Evolutionary conservation across 2,888 invertebrate species (phyloP), one percentile per base, ranked within the genome.

Genomic region (Zygaena filipendulae): DNA sequence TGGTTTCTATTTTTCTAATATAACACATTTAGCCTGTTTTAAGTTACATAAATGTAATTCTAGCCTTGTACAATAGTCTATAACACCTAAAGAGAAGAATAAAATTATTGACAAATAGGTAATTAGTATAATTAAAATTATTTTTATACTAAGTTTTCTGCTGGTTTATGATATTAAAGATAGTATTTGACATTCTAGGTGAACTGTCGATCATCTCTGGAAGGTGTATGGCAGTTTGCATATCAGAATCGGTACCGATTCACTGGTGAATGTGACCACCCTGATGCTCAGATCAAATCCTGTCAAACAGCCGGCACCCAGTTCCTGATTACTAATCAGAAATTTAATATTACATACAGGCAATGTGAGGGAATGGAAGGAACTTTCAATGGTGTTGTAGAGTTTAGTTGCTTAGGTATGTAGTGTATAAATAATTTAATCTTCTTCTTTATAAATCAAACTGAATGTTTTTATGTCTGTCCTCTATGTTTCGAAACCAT

Each of bases 241-340:
- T 93, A 92, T 61, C 92, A 92, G 80, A 94, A 95, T 63, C 84
- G 92, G 38, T 93, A 90, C 57, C 85, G 93, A 35, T 95, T 95
- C 50, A 94, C 93, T 11, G 95, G 95, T 26, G 95, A 95, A 62
- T 97, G 97, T 59, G 86, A 89, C 48, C 84, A 93, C 56, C 90
- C 90, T 0, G 93, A 92, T 63, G 95, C 93, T 3, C 88, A 91
- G 52, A 94, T 97, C 39, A 86, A 87, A 47, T 96, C 97, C 0
- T 97, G 97, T 59, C 97, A 97, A 72, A 92, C 92, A 11, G 94
- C 97, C 3, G 97, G 97, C 33, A 95, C 95, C 7, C 93, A 95
- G 59, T 97, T 95, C 67, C 82, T 96, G 38, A 96, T 97, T 42
- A 94, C 95, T 27, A 97, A 97, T 74, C 95, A 97, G 61, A 96